Conservation (phyloP, 2,797 vertebrate species). For the Falco novaeseelandiae region DNA sequence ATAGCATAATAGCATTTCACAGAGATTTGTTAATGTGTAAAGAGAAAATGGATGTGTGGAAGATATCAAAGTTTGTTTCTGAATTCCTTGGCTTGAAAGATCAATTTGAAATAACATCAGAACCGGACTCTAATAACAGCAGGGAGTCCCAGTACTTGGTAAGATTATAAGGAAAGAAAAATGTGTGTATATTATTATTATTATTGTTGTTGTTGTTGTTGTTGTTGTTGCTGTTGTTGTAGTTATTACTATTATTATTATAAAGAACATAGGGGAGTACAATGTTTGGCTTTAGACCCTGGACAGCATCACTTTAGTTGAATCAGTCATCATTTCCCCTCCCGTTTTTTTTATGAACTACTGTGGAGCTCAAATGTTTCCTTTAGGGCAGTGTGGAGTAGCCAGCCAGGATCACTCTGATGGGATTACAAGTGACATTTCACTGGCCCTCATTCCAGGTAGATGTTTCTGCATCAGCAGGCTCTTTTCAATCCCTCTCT, state of each 20-base stretch:
- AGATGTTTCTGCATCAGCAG: conserved; percentile 54
- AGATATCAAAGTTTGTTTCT: neutral
- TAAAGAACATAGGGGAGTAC: neutral
- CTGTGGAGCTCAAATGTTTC: neutral
- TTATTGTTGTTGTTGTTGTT: too few relatives aligned
- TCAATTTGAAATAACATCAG: neutral
- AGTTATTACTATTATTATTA: too few relatives aligned
- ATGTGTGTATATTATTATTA: too few relatives aligned
- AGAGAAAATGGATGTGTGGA: conserved; percentile 3
- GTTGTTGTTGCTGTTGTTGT: too few relatives aligned
- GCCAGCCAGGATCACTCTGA: conserved; percentile 25
- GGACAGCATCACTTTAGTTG: neutral
- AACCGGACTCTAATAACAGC: neutral
- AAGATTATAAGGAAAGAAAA: neutral
- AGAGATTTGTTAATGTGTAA: conserved; percentile 2
- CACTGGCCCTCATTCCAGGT: conserved; percentile 37
- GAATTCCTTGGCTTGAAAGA: conserved; percentile 15
- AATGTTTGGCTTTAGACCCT: neutral
- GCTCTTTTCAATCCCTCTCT: neutral
- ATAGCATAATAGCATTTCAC: neutral
- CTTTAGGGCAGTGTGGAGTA: neutral
- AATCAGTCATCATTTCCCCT: neutral
- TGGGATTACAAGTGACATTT: conserved; percentile 52
- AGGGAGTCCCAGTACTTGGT: neutral
- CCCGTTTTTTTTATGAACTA: neutral